These are phyloP conservation scores for Meliscaeva auricollis DNA, from an alignment of 2,888 invertebrate species.

Conservation along the genomic window DNA sequence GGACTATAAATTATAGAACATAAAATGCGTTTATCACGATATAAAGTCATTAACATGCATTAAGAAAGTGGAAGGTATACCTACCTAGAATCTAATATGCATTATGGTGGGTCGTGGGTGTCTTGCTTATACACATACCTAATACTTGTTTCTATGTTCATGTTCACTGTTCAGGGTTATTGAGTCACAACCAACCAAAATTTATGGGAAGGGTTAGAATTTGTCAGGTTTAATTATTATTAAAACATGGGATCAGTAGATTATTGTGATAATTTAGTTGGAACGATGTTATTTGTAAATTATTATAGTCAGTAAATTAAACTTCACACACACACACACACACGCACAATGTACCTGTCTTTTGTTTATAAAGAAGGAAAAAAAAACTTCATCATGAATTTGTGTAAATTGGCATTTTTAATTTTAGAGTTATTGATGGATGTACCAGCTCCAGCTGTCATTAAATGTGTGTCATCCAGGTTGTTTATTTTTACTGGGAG, in stretches of 20 bases:
- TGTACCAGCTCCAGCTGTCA: too few species aligned
- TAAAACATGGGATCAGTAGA: slow-evolving; percentile 13
- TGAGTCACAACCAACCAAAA: slow-evolving; percentile 12
- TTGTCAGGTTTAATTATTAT: slow-evolving; percentile 20
- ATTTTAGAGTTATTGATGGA: too few species aligned
- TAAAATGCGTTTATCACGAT: slow-evolving; percentile 61
- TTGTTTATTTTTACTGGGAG: too few species aligned
- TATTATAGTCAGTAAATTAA: slow-evolving; percentile 1
- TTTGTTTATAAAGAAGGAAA: not conserved
- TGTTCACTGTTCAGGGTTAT: not conserved
- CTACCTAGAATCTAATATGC: not conserved
- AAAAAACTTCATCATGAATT: not conserved
- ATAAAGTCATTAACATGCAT: slow-evolving; percentile 43
- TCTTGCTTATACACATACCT: not conserved
- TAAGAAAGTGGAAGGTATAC: not conserved
- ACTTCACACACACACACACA: too few species aligned
- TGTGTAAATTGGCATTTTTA: too few species aligned
- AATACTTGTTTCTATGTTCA: not conserved
- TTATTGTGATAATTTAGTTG: slow-evolving; percentile 1
- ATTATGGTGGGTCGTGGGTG: not conserved
- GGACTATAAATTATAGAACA: slow-evolving; percentile 20
- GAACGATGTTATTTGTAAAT: not conserved
- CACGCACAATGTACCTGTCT: not conserved
- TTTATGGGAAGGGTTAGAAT: slow-evolving; percentile 7
- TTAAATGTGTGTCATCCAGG: too few species aligned